phyloP scores from a whole-genome alignment of 2,888 invertebrate genomes.

The Bruchidius siliquastri region DNA sequence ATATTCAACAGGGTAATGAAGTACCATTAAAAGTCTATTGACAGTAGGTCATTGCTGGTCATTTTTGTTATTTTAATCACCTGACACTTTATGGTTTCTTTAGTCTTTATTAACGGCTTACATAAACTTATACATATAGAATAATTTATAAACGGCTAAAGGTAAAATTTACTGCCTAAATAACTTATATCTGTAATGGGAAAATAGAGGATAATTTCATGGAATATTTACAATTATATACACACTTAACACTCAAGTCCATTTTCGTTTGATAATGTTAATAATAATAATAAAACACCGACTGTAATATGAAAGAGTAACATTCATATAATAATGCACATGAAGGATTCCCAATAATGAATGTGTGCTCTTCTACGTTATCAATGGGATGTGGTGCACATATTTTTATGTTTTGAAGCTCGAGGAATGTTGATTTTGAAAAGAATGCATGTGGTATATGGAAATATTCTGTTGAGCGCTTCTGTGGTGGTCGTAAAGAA shows the following conservation, averaged over 20 bases:
- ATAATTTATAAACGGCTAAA: slow-evolving; percentile 26
- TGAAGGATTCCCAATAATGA: background rate
- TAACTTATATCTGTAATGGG: slow-evolving; percentile 23
- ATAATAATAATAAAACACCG: slow-evolving; percentile 9
- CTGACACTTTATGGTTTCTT: background rate
- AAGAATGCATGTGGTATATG: background rate
- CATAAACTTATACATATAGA: slow-evolving; percentile 24
- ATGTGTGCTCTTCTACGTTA: background rate
- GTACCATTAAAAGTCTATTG: too few species aligned
- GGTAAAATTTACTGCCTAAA: slow-evolving; percentile 19
- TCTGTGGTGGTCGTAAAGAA: too few species aligned
- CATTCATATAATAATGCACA: background rate
- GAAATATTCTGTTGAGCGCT: background rate
- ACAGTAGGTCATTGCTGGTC: too few species aligned
- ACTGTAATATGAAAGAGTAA: background rate
- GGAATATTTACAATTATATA: slow-evolving; percentile 34
- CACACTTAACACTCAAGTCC: slow-evolving; percentile 24
- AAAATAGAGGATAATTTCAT: slow-evolving; percentile 32
- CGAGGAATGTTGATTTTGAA: background rate
- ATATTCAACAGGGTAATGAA: too few species aligned
- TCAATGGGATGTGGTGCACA: background rate
- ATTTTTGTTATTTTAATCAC: too few species aligned
- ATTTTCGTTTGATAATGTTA: slow-evolving; percentile 10
- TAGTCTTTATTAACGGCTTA: slow-evolving; percentile 25
- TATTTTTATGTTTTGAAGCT: background rate